These are phyloP conservation scores for Corythornis leucogaster DNA, from an alignment of 2,797 vertebrate species.

Conservation along the genomic window DNA sequence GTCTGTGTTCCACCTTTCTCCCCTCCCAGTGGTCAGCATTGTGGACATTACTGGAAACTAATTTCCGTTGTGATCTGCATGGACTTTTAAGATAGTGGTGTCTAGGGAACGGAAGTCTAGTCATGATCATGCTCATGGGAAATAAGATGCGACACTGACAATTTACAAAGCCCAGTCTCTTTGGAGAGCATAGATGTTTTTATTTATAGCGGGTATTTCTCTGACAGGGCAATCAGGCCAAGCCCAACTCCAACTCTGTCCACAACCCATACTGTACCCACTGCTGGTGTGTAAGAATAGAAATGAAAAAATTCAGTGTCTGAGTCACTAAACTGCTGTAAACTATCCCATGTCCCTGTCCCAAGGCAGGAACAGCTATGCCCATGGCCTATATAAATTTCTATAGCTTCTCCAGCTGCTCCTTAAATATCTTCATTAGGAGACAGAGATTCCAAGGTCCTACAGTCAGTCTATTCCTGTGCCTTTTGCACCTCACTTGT, in stretches of 20 bases:
- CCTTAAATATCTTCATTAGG: background rate
- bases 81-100: no score
- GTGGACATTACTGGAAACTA: no score
- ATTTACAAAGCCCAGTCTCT: no score
- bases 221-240: background rate
- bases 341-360: background rate
- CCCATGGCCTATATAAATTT: background rate
- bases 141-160: no score
- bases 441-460: background rate
- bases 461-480: background rate
- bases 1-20: no score
- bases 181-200: no score
- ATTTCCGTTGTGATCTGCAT: no score
- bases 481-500: background rate
- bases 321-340: background rate
- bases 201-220: background rate
- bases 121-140: no score
- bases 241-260: background rate
- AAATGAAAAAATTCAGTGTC: background rate
- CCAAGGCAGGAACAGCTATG: background rate
- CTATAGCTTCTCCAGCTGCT: background rate
- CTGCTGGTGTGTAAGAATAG: rapidly evolving
- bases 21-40: no score
- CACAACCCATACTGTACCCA: background rate
- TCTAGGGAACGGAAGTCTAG: no score